Evolutionary conservation across 2,797 vertebrate genomes (phyloP), one percentile per base, ranked within the genome.

Genomic region (Sardinella longiceps): DNA sequence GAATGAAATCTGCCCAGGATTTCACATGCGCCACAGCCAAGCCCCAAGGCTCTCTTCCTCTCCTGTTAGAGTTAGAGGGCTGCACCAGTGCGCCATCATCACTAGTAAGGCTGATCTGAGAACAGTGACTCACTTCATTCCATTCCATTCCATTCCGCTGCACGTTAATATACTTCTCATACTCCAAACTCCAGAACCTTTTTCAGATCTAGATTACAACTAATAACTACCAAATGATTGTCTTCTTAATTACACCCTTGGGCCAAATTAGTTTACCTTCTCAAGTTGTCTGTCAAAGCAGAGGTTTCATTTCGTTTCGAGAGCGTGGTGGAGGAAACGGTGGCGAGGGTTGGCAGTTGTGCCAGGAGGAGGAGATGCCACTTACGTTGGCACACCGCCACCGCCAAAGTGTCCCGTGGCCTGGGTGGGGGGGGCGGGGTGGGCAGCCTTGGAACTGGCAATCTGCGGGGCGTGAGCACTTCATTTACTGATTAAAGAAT

Each of bases 401-500:
- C n/a, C 28, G n/a, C 58, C 58, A 0, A 1, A 28, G 58, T 63
- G 58, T 63, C 7, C n/a, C 1, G n/a, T 28, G 58, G 58, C 58
- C 58, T 1, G n/a, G n/a, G 53, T 23, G 58, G 58, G 58, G 1
- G 58, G 28, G 63, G 58, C 18, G 56, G 58, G 58, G n/a, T 7
- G 58, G 25, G 63, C 30, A 70, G 63, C 10, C 28, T 18, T 70
- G 15, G 33, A 28, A 63, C 23, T 63, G 63, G 28, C 28, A 30
- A 15, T 33, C 28, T 33, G 14, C 30, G 37, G 63, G 30, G 30
- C 12, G 12, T 1, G 66, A 18, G 33, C 33, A 74, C 66, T 74
- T 74, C 33, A 74, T 74, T 39, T 74, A 39, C 66, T 74, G 30
- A 74, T 74, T 39, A 39, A 10, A 66, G 28, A 66, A 66, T 66